A percentile compares a stretch with the other conserved stretches of the same genome.
phyloP scores from a whole-genome alignment of 92 coral and sea anemone species.

The Epizoanthus fatuus region DNA sequence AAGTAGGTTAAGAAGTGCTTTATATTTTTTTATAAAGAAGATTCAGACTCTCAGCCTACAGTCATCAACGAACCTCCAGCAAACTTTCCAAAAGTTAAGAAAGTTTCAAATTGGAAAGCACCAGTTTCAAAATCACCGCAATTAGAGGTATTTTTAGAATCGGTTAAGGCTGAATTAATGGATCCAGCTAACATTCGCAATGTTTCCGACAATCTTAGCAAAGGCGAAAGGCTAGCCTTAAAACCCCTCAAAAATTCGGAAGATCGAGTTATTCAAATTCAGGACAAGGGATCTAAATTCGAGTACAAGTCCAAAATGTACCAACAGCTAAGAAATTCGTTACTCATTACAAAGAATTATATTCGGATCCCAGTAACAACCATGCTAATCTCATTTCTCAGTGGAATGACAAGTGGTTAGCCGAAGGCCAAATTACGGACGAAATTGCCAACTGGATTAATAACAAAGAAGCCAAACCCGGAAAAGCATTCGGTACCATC shows the following conservation, averaged over 20 bases:
- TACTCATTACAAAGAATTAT: slow-evolving; percentile 25
- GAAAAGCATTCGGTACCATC: slow-evolving; percentile 3
- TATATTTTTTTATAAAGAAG: slow-evolving; percentile 11
- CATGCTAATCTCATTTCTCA: background rate
- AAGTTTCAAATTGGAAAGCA: background rate
- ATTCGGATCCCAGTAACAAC: background rate
- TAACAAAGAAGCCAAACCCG: slow-evolving; percentile 7
- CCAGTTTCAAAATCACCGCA: slow-evolving; percentile 14
- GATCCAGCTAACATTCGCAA: background rate
- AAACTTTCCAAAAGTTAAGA: background rate
- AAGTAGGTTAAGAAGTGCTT: background rate
- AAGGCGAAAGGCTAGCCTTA: slow-evolving; percentile 3
- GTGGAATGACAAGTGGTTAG: slow-evolving; percentile 24
- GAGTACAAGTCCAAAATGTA: slow-evolving; percentile 23
- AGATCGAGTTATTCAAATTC: background rate
- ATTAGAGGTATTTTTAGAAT: slow-evolving; percentile 11
- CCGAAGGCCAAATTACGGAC: background rate
- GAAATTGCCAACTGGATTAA: slow-evolving; percentile 8
- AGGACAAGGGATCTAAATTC: background rate
- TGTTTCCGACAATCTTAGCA: background rate
- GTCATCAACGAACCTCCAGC: background rate
- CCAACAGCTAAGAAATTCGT: slow-evolving; percentile 5
- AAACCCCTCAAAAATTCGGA: background rate
- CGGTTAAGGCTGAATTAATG: background rate
- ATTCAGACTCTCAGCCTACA: background rate